Base-by-base conservation (phyloP, 2,797 vertebrate species). In the Anguilla pacifica region DNA sequence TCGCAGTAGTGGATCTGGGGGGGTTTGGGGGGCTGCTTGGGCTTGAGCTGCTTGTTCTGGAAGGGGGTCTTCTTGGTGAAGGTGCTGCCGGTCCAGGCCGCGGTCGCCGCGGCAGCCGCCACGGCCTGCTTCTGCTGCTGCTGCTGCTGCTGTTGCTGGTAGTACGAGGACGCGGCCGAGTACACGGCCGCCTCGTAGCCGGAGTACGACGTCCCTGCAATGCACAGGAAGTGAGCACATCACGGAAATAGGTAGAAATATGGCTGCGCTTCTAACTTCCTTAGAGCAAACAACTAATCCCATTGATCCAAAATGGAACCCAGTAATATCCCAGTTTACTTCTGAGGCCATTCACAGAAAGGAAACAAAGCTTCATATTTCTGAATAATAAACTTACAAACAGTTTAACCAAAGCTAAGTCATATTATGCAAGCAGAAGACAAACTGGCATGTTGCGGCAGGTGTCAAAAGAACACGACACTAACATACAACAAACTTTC, bases 1-100 rank as follows among this genome's bases (percentile, higher is more conserved):
- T 99, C 98, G 92, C 98, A 99, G 92, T 99, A 99, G 94, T 99
- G 98, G 93, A 99, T 99, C 96, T 99, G 98, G 25, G 98, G 98
- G 0, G 98, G 98, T 93, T 99, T 99, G 55, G 98, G 98, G 15
- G 98, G 97, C 92, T 99, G 98, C 88, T 99, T 99, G 92, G 98
- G 98, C 92, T 98, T 97, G 86, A 98, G 96, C 91, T 98, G 98
- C 91, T 99, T 99, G 91, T 95, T 99, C 95, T 99, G 98, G 95
- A 99, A 99, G 89, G 97, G 96, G 64, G 97, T 93, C 95, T 99
- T 99, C 96, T 99, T 99, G 88, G 97, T 98, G 94, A 99, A 99
- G 53, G 97, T 97, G 96, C 96, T 98, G 83, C 98, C 98, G 0
- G 97, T 97, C 98, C 98, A 99, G 31, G 98, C 98, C 15, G 98